Percentiles rank a stretch among this genome's conserved stretches.
phyloP scores from a whole-genome alignment of 2,113 vertebrate species.

The Tamias sibiricus region DNA sequence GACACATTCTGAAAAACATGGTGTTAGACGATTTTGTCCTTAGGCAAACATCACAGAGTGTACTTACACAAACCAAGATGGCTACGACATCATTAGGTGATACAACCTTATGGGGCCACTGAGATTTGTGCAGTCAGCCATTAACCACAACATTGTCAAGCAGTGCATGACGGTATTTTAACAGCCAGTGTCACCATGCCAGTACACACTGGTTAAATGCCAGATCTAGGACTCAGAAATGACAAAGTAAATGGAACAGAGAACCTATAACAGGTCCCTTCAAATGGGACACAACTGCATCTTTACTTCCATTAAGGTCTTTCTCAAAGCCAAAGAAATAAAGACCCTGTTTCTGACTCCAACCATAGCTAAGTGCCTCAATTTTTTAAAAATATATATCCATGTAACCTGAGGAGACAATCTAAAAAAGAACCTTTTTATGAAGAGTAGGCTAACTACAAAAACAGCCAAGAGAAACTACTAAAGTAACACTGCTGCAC shows the following conservation, averaged over 20 bases:
- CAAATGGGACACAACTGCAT: not conserved
- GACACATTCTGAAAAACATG: not conserved
- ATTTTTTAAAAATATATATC: not conserved
- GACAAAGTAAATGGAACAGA: not conserved
- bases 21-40: not conserved
- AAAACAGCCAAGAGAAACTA: constrained; percentile 4
- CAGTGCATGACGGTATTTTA: not conserved
- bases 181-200: not conserved
- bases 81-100: not conserved
- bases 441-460: not conserved
- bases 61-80: not conserved
- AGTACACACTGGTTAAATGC: not conserved
- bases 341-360: not conserved
- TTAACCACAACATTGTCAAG: not conserved
- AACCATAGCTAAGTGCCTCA: not conserved
- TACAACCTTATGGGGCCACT: not conserved
- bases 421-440: not conserved
- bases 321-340: constrained; percentile 7
- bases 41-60: not conserved
- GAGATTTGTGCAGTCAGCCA: not conserved
- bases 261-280: not conserved
- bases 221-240: not conserved
- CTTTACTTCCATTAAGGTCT: constrained; percentile 8
- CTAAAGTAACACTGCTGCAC: not conserved
- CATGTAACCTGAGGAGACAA: not conserved